Evolutionary conservation across 1,140 invertebrate genomes (phyloP).

Genomic region (Metopolophium dirhodum): DNA sequence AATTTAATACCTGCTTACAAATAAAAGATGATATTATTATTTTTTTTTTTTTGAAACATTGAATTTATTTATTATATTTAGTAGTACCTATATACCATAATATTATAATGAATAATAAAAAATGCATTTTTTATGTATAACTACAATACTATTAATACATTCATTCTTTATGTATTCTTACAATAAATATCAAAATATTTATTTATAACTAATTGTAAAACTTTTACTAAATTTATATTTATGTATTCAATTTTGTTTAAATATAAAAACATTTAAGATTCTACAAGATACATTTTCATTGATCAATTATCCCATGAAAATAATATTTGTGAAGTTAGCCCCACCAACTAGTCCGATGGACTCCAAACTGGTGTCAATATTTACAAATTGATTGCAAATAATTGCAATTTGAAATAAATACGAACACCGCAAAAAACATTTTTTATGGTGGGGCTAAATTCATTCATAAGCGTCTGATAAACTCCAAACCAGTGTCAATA

Average conservation of each 20-base stretch:
- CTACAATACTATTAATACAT: too few species aligned
- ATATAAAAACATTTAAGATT: neutral
- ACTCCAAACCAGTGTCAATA: too few species aligned
- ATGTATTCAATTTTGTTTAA: neutral
- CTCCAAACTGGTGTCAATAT: too few species aligned
- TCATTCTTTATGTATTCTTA: neutral
- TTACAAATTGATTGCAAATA: too few species aligned
- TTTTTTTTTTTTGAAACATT: neutral
- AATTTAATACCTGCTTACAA: neutral
- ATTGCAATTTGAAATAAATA: too few species aligned
- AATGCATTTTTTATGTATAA: too few species aligned
- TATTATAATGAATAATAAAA: neutral
- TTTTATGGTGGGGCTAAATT: too few species aligned
- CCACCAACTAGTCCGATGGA: too few species aligned
- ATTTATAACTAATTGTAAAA: neutral
- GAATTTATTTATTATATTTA: neutral
- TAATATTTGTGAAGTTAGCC: too few species aligned
- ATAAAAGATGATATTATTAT: neutral
- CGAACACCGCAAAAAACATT: too few species aligned
- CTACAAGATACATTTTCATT: slow-evolving; percentile 49
- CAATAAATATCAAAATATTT: neutral
- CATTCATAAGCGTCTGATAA: too few species aligned
- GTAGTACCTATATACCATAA: neutral
- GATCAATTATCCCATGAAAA: too few species aligned
- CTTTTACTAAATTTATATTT: neutral